Evolutionary conservation across 2,797 vertebrate species (phyloP).

Genomic region (Gymnopithys bicolor): DNA sequence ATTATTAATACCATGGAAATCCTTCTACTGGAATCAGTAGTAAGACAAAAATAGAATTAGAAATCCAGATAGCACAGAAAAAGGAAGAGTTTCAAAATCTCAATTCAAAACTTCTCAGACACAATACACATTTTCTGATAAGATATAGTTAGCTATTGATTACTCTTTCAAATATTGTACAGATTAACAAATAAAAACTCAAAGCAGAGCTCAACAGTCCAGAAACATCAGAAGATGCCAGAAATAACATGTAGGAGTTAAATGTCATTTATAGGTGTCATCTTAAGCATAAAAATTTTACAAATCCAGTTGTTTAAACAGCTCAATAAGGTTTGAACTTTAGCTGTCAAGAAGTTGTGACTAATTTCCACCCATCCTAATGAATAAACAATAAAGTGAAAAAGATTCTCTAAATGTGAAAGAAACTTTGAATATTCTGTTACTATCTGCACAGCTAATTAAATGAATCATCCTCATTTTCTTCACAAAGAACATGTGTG

Average conservation of each 20-base stretch:
- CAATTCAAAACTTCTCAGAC: background rate
- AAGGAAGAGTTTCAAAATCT: background rate
- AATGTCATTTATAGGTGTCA: background rate
- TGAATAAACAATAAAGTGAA: background rate
- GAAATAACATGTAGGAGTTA: background rate
- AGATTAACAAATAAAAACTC: background rate
- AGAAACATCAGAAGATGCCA: background rate
- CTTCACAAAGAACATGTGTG: background rate
- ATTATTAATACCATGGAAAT: background rate
- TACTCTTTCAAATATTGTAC: background rate
- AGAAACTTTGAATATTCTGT: background rate
- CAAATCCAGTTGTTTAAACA: background rate
- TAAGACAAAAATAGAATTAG: background rate
- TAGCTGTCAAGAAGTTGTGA: background rate
- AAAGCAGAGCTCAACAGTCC: background rate
- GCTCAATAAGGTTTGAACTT: accelerated
- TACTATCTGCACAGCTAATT: background rate
- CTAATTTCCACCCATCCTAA: background rate
- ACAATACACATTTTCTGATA: background rate
- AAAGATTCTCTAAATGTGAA: background rate
- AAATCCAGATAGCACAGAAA: background rate
- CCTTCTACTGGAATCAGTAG: background rate
- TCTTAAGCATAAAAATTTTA: background rate
- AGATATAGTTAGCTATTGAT: background rate
- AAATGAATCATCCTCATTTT: background rate